Evolutionary conservation across 2,888 invertebrate species (phyloP), one percentile per base, ranked within the genome.

Genomic region (Phyllotreta striolata): DNA sequence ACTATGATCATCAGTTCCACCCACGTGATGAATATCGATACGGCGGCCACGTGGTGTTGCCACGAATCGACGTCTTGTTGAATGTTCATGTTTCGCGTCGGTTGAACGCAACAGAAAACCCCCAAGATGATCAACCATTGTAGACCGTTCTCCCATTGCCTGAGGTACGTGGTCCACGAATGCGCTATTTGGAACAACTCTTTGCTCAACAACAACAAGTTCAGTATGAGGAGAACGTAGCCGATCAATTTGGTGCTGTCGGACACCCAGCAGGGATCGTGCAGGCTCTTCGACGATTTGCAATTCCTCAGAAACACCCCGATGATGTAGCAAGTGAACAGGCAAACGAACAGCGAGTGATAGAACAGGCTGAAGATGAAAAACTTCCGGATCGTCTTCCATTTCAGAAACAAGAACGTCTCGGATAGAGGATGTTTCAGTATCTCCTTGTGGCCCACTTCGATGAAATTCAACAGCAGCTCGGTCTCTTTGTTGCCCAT

Each of bases 71-170:
- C 72, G 47, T 77, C 76, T 38, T 67, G 63, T 57, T 73, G 68
- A 12, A 81, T 72, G 24, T 74, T 71, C 51, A 72, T 73, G 1
- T 70, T 69, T 7, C 69, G 71, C 35, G 63, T 66, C 0, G 76
- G 77, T 54, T 88, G 88, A 64, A 88, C 88, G 76, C 89, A 89
- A 52, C 88, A 78, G 74, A 90, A 88, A 0, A 91, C 89, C 66
- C 89, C 88, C 43, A 89, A 77, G 57, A 93, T 89, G 55, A 93
- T 91, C 13, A 90, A 82, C 87, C 91, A 89, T 77, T 93, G 93
- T 52, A 93, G 82, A 88, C 91, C 92, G 78, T 94, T 93, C 78
- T 94, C 93, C 91, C 92, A 92, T 69, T 91, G 89, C 70, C 86
- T 85, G 1, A 91, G 85, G 73, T 94, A 93, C n/a, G 85, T 85